Percentiles rank a stretch among this genome's conserved stretches.
Conservation (phyloP, 2,113 vertebrate species). For the Sorex araneus region DNA sequence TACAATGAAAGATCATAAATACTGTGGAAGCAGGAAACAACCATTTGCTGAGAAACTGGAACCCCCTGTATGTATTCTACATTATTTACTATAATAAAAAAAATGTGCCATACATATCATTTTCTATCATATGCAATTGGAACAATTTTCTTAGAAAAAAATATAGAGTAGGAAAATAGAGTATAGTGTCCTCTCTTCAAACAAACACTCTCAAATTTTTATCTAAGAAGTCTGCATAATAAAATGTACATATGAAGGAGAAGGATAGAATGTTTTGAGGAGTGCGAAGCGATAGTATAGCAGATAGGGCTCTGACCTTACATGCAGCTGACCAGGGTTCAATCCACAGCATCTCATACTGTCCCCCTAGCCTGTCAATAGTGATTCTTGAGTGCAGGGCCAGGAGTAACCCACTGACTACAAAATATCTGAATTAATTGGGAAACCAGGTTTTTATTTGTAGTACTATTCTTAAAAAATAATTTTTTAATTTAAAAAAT, state of each 20-base stretch:
- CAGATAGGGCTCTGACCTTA: no score
- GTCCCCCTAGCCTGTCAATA: no score
- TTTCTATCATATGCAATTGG: background rate
- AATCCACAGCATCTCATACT: no score
- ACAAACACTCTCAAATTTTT: background rate
- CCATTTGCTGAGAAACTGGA: background rate
- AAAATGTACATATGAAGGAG: background rate
- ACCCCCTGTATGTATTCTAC: background rate
- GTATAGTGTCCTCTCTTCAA: background rate
- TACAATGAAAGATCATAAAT: background rate
- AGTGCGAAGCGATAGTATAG: no score
- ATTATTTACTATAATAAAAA: background rate
- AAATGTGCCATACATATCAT: background rate
- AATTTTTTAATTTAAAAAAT: no score
- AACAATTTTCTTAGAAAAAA: slow-evolving; percentile 24
- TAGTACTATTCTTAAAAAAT: no score
- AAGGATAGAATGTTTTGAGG: background rate
- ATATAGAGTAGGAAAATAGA: background rate
- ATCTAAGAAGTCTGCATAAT: background rate
- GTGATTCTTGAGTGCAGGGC: no score
- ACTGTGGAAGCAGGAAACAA: slow-evolving; percentile 19
- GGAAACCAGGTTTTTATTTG: no score
- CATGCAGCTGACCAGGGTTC: no score
- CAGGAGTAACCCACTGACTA: no score
- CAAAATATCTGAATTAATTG: no score